Conservation (phyloP, 53 echinoderm and acorn worm genomes). For the Hippasteria phrygiana region DNA sequence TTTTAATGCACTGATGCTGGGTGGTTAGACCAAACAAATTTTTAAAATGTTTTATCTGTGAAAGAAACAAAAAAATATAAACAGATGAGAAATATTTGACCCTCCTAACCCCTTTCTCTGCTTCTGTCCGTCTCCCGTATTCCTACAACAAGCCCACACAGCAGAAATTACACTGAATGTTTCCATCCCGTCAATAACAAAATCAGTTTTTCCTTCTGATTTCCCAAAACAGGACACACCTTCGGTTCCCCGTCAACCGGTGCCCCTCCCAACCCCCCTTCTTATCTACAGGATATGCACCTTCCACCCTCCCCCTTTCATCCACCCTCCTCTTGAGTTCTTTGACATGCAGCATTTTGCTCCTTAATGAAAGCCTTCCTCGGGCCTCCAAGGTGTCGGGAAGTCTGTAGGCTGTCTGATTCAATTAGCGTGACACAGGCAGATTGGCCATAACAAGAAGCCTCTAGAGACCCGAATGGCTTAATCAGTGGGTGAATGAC, state of each 20-base stretch:
- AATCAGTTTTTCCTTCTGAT: neutral
- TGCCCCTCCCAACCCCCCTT: neutral
- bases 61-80: too few species aligned
- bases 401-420: conserved; percentile 11
- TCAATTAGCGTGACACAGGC: conserved; percentile 42
- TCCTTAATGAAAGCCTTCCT: conserved; percentile 62
- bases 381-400: neutral
- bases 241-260: neutral
- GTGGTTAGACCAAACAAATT: too few species aligned
- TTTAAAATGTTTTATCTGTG: too few species aligned
- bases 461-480: neutral
- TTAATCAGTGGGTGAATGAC: conserved; percentile 33
- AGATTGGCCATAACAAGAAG: neutral
- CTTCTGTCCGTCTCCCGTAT: too few species aligned
- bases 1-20: too few species aligned
- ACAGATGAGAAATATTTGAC: too few species aligned
- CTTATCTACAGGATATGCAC: conserved; percentile 55
- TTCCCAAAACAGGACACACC: conserved; percentile 50
- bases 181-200: neutral
- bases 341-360: neutral
- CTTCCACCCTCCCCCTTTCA: neutral
- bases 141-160: neutral
- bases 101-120: too few species aligned
- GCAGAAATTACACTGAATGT: neutral
- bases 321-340: neutral